phyloP scores from a whole-genome alignment of 2,797 vertebrate species.

The Sebastes minor region DNA sequence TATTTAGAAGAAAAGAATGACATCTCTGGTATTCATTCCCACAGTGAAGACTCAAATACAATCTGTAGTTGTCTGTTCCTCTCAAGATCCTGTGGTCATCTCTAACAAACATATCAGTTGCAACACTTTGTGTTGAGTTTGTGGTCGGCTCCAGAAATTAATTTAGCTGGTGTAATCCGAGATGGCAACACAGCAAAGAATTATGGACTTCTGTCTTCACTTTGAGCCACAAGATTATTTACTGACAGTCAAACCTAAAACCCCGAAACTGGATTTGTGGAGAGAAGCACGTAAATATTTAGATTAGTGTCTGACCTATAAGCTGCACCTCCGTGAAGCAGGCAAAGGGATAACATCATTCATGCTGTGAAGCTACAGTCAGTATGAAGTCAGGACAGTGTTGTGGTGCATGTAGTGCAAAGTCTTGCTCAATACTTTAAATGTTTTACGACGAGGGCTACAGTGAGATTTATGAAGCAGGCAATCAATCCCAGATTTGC shows the following conservation, averaged over 20 bases:
- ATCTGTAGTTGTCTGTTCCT: background rate
- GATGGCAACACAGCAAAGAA: constrained; percentile 35
- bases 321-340: constrained; percentile 28
- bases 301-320: constrained; percentile 50
- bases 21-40: background rate
- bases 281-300: constrained; percentile 63
- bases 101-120: constrained; percentile 11
- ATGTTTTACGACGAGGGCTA: background rate
- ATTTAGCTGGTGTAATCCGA: constrained; percentile 9
- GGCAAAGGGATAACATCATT: constrained; percentile 34
- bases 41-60: constrained; percentile 1
- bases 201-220: constrained; percentile 48
- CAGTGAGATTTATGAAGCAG: constrained; percentile 32
- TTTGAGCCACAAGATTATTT: constrained; percentile 53
- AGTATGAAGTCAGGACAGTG: background rate
- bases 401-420: background rate
- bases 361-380: constrained; percentile 6
- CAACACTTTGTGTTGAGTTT: constrained; percentile 27
- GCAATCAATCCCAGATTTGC: constrained; percentile 49
- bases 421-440: background rate
- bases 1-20: constrained; percentile 10
- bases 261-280: constrained; percentile 39
- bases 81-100: constrained; percentile 1
- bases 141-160: constrained; percentile 38
- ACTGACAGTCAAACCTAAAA: constrained; percentile 46